Percentiles rank a stretch among this genome's conserved stretches.
Evolutionary conservation across 1,140 invertebrate species (phyloP).

Genomic region (Heliconius himera): DNA sequence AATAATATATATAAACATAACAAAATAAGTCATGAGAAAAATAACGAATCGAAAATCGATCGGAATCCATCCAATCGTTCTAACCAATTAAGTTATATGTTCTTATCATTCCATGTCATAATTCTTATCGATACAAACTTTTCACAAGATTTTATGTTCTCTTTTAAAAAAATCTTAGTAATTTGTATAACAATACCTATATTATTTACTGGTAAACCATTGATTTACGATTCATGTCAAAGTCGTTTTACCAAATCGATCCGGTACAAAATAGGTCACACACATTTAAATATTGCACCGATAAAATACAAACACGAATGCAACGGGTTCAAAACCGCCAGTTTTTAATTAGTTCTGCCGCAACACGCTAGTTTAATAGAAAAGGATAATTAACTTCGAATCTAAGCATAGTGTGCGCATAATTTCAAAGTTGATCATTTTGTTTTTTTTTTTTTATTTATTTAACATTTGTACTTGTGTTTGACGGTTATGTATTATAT

Average conservation of each 20-base stretch:
- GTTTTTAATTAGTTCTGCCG: constrained; percentile 2
- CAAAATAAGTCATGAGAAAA: no score
- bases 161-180: neutral
- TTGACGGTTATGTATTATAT: no score
- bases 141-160: neutral
- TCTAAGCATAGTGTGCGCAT: neutral
- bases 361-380: neutral
- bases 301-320: constrained; percentile 8
- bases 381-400: constrained; percentile 3
- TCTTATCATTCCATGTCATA: no score
- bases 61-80: no score
- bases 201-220: neutral
- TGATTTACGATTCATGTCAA: neutral
- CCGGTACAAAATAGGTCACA: neutral
- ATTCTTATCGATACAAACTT: no score
- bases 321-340: constrained; percentile 1
- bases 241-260: neutral
- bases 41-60: no score
- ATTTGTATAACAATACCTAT: neutral
- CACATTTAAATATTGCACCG: neutral
- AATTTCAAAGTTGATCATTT: neutral
- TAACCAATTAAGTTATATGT: no score
- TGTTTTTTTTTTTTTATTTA: neutral
- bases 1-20: no score
- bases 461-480: no score